A percentile compares a stretch with the other conserved stretches of the same genome.
Evolutionary conservation across 2,888 invertebrate species (phyloP).

Genomic region (Bugula neritina): DNA sequence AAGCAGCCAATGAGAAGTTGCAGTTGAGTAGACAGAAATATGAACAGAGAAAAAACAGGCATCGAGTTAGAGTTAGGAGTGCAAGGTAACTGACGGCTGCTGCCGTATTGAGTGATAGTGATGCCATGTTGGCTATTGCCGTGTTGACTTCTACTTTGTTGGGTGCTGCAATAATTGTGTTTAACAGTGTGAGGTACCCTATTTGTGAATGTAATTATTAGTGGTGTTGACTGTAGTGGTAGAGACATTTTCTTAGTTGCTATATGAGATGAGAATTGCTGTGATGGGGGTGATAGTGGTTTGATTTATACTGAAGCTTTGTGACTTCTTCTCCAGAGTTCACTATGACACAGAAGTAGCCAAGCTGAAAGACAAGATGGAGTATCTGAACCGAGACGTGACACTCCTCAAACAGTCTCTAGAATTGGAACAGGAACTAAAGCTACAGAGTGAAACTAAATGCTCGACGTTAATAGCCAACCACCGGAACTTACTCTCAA

Average conservation of each 20-base stretch:
- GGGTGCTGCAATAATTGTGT: not conserved
- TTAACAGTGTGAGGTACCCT: not conserved
- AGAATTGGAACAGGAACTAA: not conserved
- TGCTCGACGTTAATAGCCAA: not conserved
- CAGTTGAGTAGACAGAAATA: constrained; percentile 30
- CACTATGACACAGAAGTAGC: constrained; percentile 8
- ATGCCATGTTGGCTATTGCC: too few relatives aligned
- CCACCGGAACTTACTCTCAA: constrained; percentile 12
- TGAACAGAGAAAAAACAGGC: constrained; percentile 30
- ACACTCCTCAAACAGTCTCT: constrained; percentile 13
- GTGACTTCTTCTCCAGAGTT: not conserved
- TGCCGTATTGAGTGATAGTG: too few relatives aligned
- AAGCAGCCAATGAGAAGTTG: constrained; percentile 29
- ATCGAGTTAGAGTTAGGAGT: not conserved
- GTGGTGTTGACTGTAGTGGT: too few relatives aligned
- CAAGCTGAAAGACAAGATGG: constrained; percentile 21
- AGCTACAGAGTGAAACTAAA: constrained; percentile 1
- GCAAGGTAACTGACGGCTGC: not conserved
- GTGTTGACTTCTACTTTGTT: not conserved
- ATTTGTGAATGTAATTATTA: too few relatives aligned
- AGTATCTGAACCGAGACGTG: constrained; percentile 10
- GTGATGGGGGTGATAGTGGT: too few relatives aligned
- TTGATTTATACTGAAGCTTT: too few relatives aligned
- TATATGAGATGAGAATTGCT: too few relatives aligned
- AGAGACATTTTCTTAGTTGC: too few relatives aligned